Evolutionary conservation across 53 echinoderm and acorn worm genomes (phyloP), one percentile per base, ranked within the genome.

Genomic region (Holothuria leucospilota): DNA sequence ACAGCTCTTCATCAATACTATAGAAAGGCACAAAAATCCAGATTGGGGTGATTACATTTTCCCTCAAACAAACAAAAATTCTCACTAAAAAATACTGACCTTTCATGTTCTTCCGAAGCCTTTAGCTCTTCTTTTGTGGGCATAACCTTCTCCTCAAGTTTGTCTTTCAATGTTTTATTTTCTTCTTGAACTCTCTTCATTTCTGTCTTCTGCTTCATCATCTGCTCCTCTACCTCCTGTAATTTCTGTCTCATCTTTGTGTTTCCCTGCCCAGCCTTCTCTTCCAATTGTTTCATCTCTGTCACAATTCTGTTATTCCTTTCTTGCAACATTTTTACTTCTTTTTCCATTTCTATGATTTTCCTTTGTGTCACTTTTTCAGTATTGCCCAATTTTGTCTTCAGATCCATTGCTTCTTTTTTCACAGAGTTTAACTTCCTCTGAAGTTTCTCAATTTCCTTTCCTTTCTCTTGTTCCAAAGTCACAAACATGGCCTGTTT

Each of bases 391-490:
- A 81, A 53, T 72, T 71, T 60, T 63, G 81, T 80, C 14, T 71
- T 62, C 24, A 87, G 84, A 68, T 59, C 79, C 60, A 46, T 71
- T 62, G 77, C 41, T 85, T 93, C 86, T 61, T 84, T 41, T 51
- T 59, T 65, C 1, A 84, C 80, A 51, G 67, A 59, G 27, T 42
- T 29, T 42, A 68, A 30, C 20, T 85, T 30, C 51, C 27, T 59
- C 52, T 89, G 69, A 25, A 84, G 85, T 51, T 38, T 52, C 23
- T 70, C 58, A 59, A 60, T 20, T 58, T 72, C 60, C 38, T 58
- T 73, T 14, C 51, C 73, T 73, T 73, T 85, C 2, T 73, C 61
- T 34, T 23, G 59, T 56, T 70, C 40, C n/a, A 73, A 39, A 18
- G 64, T 21, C 13, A 6, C 18, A 14, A 68, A 23, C 20, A 39